Evolutionary conservation across 92 coral and sea anemone genomes (phyloP).

Genomic region (Phenganax marumi): DNA sequence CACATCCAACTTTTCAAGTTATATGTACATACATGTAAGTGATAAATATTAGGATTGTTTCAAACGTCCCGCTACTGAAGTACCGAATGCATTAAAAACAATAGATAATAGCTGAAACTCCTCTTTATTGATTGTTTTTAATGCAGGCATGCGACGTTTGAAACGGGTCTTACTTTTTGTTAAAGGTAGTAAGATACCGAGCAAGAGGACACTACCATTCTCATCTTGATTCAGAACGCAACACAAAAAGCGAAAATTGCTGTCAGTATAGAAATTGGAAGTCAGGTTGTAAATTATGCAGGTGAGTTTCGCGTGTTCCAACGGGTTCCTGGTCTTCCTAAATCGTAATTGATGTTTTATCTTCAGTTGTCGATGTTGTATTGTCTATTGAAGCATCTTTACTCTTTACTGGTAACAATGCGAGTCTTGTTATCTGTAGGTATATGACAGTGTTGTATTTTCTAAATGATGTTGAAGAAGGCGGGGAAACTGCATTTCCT

Average conservation of each 20-base stretch:
- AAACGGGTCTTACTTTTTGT: background rate
- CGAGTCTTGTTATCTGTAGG: slow-evolving; percentile 42
- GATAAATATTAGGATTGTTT: too few species aligned
- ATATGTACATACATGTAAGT: too few species aligned
- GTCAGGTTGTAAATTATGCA: slow-evolving; percentile 76
- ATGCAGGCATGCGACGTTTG: background rate
- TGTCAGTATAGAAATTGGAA: slow-evolving; percentile 64
- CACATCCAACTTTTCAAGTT: too few species aligned
- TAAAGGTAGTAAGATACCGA: slow-evolving; percentile 83
- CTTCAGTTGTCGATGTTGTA: too few species aligned
- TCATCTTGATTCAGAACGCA: slow-evolving; percentile 85
- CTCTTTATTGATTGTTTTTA: too few species aligned
- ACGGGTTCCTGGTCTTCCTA: background rate
- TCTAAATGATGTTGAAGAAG: slow-evolving; percentile 89
- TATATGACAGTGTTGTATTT: slow-evolving; percentile 82
- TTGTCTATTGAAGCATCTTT: background rate
- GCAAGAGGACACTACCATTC: slow-evolving; percentile 97
- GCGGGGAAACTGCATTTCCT: slow-evolving; percentile 97
- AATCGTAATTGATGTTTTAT: too few species aligned
- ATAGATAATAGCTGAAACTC: too few species aligned
- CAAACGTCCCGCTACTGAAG: too few species aligned
- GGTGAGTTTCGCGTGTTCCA: slow-evolving; percentile 48
- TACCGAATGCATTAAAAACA: too few species aligned
- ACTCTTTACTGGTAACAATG: background rate
- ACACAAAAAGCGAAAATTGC: slow-evolving; percentile 61